Evolutionary conservation across 2,888 invertebrate species (phyloP).

Genomic region (Mythimna vitellina): DNA sequence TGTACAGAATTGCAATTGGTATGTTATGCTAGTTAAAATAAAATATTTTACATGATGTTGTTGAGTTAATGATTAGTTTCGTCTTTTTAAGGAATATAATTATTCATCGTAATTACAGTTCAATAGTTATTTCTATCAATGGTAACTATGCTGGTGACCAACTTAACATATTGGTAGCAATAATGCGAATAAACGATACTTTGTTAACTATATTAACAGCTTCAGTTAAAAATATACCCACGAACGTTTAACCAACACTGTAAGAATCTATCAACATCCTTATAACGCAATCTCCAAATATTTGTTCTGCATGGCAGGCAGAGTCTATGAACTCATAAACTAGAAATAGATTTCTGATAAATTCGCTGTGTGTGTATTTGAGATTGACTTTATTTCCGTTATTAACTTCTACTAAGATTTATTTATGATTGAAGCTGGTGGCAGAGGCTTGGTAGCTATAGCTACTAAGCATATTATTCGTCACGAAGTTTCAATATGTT

Average conservation of each 20-base stretch:
- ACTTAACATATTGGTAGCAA: not conserved
- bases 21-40: not conserved
- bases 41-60: not conserved
- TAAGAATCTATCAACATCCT: constrained; percentile 56
- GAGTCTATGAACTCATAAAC: constrained; percentile 77
- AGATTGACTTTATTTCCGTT: constrained; percentile 65
- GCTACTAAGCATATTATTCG: too few relatives aligned
- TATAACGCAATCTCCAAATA: constrained; percentile 51
- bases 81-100: not conserved
- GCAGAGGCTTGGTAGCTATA: not conserved
- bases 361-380: constrained; percentile 44
- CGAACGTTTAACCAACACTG: constrained; percentile 43
- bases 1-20: not conserved
- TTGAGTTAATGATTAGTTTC: not conserved
- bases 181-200: constrained; percentile 12
- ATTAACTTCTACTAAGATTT: constrained; percentile 54
- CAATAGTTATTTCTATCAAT: constrained; percentile 1
- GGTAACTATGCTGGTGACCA: not conserved
- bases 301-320: constrained; percentile 44
- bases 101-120: not conserved
- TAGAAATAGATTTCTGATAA: constrained; percentile 71
- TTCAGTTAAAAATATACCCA: constrained; percentile 38
- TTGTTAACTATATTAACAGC: constrained; percentile 5
- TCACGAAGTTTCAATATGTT: not conserved
- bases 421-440: not conserved